Percentiles rank a stretch among this genome's conserved stretches.
Evolutionary conservation across 2,888 invertebrate species (phyloP).

Genomic region (Euclidia mi): DNA sequence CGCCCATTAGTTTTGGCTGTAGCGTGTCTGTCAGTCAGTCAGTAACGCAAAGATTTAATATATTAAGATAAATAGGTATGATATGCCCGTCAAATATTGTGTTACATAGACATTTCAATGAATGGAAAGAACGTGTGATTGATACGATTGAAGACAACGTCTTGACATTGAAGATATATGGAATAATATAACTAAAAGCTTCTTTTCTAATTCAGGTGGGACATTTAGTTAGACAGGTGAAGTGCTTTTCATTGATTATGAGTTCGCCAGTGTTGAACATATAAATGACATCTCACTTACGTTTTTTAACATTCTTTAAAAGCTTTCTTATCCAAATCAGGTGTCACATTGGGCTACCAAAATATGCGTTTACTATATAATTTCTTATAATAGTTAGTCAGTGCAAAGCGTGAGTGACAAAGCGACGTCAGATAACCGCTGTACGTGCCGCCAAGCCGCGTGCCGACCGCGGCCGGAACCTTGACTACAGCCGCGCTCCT

Average conservation of each 20-base stretch:
- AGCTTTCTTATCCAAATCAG: too few species aligned
- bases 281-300: too few species aligned
- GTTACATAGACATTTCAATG: background rate
- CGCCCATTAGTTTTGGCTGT: too few species aligned
- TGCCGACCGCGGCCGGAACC: conserved; percentile 80
- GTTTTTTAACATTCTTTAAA: too few species aligned
- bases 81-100: background rate
- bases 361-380: background rate
- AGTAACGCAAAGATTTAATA: too few species aligned
- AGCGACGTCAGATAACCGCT: conserved; percentile 81
- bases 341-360: background rate
- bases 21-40: too few species aligned
- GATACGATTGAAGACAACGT: background rate
- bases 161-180: too few species aligned
- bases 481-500: conserved; percentile 84
- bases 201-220: too few species aligned
- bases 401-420: conserved; percentile 74
- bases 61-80: background rate
- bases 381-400: conserved; percentile 6
- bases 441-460: conserved; percentile 75
- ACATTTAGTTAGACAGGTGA: too few species aligned
- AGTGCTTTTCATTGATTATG: too few species aligned
- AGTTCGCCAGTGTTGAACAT: too few species aligned
- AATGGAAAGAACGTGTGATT: background rate
- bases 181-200: too few species aligned